These are phyloP conservation scores for Salminus brasiliensis DNA, from an alignment of 2,113 vertebrate genomes.

Conservation along the genomic window DNA sequence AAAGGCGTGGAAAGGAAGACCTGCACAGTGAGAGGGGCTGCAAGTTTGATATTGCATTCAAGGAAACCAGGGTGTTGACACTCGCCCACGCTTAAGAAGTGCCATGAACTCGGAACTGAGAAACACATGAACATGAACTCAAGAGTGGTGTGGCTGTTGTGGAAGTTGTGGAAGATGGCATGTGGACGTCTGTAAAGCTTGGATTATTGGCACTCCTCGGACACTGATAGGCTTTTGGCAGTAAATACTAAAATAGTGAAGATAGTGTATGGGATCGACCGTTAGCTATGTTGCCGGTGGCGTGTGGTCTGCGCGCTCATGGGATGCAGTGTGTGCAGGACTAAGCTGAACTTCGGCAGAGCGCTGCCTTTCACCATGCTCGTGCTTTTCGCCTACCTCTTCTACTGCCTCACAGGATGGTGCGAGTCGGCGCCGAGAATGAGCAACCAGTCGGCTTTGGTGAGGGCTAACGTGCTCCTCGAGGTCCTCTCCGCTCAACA, in stretches of 20 bases:
- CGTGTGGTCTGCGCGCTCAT: constrained; percentile 67
- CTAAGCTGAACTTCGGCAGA: constrained; percentile 71
- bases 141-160: too few relatives aligned
- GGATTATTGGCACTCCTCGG: too few relatives aligned
- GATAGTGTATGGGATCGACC: constrained; percentile 44
- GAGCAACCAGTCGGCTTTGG: constrained; percentile 41
- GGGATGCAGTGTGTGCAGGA: constrained; percentile 82
- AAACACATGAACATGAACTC: not conserved
- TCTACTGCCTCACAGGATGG: constrained; percentile 78
- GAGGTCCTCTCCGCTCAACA: not conserved
- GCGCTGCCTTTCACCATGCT: constrained; percentile 79
- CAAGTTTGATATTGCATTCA: constrained; percentile 23
- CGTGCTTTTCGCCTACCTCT: constrained; percentile 79
- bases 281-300: constrained; percentile 65
- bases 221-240: not conserved
- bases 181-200: too few relatives aligned
- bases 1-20: constrained; percentile 57
- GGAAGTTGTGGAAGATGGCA: too few relatives aligned
- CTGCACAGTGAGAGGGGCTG: constrained; percentile 49
- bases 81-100: not conserved
- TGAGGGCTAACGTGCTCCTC: not conserved
- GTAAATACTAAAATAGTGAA: not conserved
- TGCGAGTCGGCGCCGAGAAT: constrained; percentile 67
- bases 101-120: not conserved
- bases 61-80: not conserved